A percentile compares a stretch with the other conserved stretches of the same genome.
phyloP scores from a whole-genome alignment of 2,888 invertebrate species.

The Cephus pulcher region DNA sequence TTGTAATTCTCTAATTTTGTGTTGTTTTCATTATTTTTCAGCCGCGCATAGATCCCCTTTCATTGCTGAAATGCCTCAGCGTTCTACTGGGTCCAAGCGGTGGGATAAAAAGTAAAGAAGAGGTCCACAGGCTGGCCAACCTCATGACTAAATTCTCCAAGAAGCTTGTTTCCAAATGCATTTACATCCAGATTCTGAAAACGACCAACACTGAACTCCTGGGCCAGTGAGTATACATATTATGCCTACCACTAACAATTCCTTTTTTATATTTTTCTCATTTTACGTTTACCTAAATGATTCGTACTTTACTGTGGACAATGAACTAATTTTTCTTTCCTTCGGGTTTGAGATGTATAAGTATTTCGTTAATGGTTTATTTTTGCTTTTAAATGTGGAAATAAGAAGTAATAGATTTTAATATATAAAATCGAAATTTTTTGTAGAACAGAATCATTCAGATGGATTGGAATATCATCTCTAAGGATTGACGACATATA shows the following conservation, averaged over 20 bases:
- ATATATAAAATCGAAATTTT: not conserved
- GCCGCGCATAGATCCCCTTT: slow-evolving; percentile 93
- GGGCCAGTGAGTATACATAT: slow-evolving; percentile 73
- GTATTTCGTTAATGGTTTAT: too few relatives aligned
- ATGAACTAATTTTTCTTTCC: too few relatives aligned
- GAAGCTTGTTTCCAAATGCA: slow-evolving; percentile 94
- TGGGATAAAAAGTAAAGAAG: slow-evolving; percentile 88
- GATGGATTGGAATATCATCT: not conserved
- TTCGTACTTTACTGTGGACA: too few relatives aligned
- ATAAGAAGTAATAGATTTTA: not conserved
- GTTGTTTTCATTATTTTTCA: slow-evolving; percentile 66
- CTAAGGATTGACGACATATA: not conserved
- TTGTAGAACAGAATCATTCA: not conserved
- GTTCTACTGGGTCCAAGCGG: slow-evolving; percentile 86
- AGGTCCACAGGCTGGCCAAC: slow-evolving; percentile 90
- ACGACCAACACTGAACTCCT: slow-evolving; percentile 86
- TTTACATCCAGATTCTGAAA: slow-evolving; percentile 92
- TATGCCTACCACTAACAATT: slow-evolving; percentile 6
- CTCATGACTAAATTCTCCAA: slow-evolving; percentile 96
- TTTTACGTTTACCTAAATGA: too few relatives aligned
- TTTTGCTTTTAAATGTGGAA: too few relatives aligned
- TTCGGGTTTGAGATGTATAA: too few relatives aligned
- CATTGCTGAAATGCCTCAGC: slow-evolving; percentile 88
- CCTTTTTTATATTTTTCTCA: not conserved
- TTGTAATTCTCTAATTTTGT: too few relatives aligned